These are phyloP conservation scores for Malurus cyaneus DNA, from an alignment of 2,113 vertebrate species.

Conservation along the genomic window DNA sequence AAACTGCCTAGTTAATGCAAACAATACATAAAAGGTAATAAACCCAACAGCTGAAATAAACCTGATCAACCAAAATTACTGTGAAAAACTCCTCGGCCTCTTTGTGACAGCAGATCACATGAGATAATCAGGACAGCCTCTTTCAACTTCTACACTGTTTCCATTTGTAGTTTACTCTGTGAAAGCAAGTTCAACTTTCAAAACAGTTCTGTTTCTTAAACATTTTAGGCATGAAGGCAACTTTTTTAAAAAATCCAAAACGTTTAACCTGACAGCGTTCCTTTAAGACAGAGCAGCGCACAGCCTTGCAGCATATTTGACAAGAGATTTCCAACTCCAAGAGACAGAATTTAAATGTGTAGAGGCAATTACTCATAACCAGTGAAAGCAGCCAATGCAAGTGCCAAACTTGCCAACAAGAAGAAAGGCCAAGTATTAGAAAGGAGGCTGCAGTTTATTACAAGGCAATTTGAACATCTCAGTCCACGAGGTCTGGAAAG, in stretches of 20 bases:
- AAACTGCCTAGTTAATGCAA: not conserved
- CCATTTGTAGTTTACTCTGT: not conserved
- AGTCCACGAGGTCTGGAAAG: not conserved
- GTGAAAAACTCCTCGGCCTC: not conserved
- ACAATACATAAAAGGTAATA: not conserved
- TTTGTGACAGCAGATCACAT: not conserved
- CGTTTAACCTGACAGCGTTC: not conserved
- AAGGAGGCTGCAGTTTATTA: slow-evolving; percentile 13
- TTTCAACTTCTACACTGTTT: not conserved
- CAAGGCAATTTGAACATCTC: not conserved
- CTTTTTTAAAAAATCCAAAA: not conserved
- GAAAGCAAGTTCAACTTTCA: not conserved
- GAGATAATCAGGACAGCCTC: not conserved
- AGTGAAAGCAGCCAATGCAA: slow-evolving; percentile 12
- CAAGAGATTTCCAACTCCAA: not conserved
- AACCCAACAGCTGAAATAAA: not conserved
- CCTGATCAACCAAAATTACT: not conserved
- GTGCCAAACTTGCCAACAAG: not conserved
- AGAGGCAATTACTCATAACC: slow-evolving; percentile 51
- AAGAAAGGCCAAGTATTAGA: slow-evolving; percentile 25
- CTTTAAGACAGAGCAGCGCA: not conserved
- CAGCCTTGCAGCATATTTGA: not conserved
- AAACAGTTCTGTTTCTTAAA: not conserved
- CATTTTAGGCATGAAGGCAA: not conserved
- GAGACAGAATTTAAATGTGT: slow-evolving; percentile 22